Evolutionary conservation across 2,797 vertebrate genomes (phyloP), one percentile per base, ranked within the genome.

Genomic region (Tangara arthus): DNA sequence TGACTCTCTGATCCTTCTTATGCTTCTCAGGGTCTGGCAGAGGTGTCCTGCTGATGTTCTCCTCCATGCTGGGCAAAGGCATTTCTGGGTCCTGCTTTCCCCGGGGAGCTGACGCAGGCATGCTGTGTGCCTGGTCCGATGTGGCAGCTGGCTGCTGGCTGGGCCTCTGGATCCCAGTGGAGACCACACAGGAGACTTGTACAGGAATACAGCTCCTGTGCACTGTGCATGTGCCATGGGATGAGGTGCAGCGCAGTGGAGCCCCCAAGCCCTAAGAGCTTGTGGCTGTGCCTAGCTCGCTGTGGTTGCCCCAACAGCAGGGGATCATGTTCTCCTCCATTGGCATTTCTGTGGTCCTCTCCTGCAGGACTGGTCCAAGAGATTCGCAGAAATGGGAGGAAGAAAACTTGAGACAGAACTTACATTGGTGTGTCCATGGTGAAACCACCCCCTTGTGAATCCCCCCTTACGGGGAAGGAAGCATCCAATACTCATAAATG

Each of bases 151-250:
- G 37, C 32, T 50, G 11, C 32, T 24, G 37, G 4, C 37, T 42
- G 26, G 15, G 17, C 55, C 46, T 42, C 26, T 35, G 32, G 13
- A 42, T 60, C 13, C 46, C 65, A 32, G 21, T 4, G 5, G 19
- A 17, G 37, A 24, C 4, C 37, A 35, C 11, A 6, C 0, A 0
- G 37, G 46, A 21, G 21, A 17, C 12, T 8, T 0, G 1, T 15
- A 42, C 26, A 21, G 44, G 44, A 50, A 30, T 20, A 30, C 0
- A 1, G 20, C 35, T 59, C 64, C 30, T 42, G 32, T 59, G 9
- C 44, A 8, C 20, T 3, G 3, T 34, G 30, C 19, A 4, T 19
- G 30, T 49, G 6, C 15, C 34, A 10, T 9, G 8, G 35, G 30
- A 7, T 30, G 44, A 20, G 16, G 42, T 34, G 15, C 2, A 5